A percentile compares a stretch with the other conserved stretches of the same genome.
phyloP scores from a whole-genome alignment of 1,140 invertebrate species.

The Procambarus clarkii region DNA sequence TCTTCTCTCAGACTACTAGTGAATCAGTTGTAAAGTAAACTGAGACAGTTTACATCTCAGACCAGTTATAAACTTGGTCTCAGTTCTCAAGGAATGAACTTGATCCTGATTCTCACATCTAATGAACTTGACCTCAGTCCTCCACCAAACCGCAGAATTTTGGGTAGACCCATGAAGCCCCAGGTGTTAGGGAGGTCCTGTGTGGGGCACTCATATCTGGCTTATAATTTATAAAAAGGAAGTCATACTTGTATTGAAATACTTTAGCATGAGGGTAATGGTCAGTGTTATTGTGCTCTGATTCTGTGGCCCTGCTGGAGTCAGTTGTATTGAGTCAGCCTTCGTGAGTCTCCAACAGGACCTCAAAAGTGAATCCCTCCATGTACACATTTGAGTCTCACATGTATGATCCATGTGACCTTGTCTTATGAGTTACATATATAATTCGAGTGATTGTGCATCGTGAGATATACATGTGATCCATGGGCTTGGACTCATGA shows the following conservation, averaged over 20 bases:
- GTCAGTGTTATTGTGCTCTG: not conserved
- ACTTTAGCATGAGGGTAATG: not conserved
- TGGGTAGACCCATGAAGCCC: constrained; percentile 28
- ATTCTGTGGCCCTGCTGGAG: not conserved
- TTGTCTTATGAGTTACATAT: not conserved
- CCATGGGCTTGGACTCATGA: not conserved
- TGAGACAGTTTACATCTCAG: too few species aligned
- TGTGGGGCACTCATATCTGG: constrained; percentile 30
- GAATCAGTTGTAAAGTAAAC: too few species aligned
- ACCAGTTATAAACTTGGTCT: too few species aligned
- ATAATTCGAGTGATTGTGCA: not conserved
- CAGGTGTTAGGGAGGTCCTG: constrained; percentile 43
- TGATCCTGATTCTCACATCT: too few species aligned
- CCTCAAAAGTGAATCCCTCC: constrained; percentile 57
- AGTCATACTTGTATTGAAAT: not conserved
- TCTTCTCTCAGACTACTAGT: too few species aligned
- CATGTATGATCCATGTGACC: constrained; percentile 16
- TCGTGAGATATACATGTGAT: not conserved
- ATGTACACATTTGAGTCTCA: constrained; percentile 31
- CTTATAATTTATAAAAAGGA: constrained; percentile 5
- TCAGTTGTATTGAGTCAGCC: not conserved
- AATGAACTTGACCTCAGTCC: constrained; percentile 1
- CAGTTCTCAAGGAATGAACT: too few species aligned
- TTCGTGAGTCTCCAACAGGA: constrained; percentile 28
- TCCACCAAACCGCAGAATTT: constrained; percentile 38